Conservation (phyloP, 2,888 invertebrate genomes). For the Plebejus argus region DNA sequence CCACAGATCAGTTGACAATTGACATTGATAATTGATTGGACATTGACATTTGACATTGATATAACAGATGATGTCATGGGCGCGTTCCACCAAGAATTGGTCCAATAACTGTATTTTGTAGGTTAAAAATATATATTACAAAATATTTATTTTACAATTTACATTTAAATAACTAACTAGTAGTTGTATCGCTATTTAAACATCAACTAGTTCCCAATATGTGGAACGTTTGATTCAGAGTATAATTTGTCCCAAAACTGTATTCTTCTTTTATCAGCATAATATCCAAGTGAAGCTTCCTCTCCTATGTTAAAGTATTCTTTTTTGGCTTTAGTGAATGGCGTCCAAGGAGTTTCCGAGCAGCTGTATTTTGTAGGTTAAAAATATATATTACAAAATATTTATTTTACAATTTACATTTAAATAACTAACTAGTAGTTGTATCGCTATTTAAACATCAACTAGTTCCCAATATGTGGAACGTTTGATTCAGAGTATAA, state of each 20-base stretch:
- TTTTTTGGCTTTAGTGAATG: conserved; percentile 49
- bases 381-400: background rate
- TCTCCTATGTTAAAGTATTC: conserved; percentile 62
- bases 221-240: conserved; percentile 54
- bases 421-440: background rate
- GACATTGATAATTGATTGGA: too few species aligned
- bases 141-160: too few species aligned
- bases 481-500: conserved; percentile 59
- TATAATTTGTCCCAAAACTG: conserved; percentile 70
- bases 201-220: conserved; percentile 37
- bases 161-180: background rate
- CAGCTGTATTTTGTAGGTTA: too few species aligned
- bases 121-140: too few species aligned
- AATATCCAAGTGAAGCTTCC: conserved; percentile 50
- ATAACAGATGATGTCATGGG: too few species aligned
- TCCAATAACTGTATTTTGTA: too few species aligned
- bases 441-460: background rate
- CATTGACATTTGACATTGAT: too few species aligned
- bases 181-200: background rate
- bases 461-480: conserved; percentile 44
- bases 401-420: too few species aligned
- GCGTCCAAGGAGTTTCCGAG: conserved; percentile 60
- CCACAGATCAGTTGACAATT: too few species aligned
- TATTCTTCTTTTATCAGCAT: conserved; percentile 56
- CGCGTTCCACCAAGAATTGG: too few species aligned